Evolutionary conservation across 1,140 invertebrate genomes (phyloP), one percentile per base, ranked within the genome.

Genomic region (Mizuhopecten yessoensis): DNA sequence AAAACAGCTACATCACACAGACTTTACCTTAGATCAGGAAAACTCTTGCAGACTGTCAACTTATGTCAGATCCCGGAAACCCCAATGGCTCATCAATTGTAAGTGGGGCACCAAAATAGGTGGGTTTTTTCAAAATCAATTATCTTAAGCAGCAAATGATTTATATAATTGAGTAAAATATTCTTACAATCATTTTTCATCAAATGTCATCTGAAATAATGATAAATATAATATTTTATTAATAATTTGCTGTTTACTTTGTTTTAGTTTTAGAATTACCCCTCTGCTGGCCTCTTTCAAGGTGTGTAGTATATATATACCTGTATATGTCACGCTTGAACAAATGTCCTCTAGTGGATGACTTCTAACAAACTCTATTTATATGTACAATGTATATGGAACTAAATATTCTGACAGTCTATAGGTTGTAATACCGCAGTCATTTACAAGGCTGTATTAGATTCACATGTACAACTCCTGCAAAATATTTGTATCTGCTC

Each of bases 51-150:
- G 57, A n/a, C 23, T 75, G 42, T 45, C 42, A 45, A 45, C 42
- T 45, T 45, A 45, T 75, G 57, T n/a, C 23, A 75, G 57, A 75
- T 75, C 57, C 57, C 57, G 57, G 57, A 75, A 75, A 75, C 57
- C n/a, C 57, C 57, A 75, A 75, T 5, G 23, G 11, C 57, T 75
- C 23, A 75, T 75, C n/a, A 1, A 3, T 75, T 17, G 45, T 75
- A 29, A 29, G 2, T 29, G n/a, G 57, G 57, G 57, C 57, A 75
- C 57, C 2, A 3, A n/a, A n/a, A 9, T 49, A 5, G 57, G 23
- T 9, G 57, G 23, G n/a, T 75, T 7, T 45, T 75, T 75, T 75
- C 29, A 0, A 2, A 17, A 49, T 49, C 5, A 17, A 75, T 75
- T n/a, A 9, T 75, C 57, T 29, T 75, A 49, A 49, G 20, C 15